Evolutionary conservation across 2,113 vertebrate genomes (phyloP).

Genomic region (Dermatemys mawii): DNA sequence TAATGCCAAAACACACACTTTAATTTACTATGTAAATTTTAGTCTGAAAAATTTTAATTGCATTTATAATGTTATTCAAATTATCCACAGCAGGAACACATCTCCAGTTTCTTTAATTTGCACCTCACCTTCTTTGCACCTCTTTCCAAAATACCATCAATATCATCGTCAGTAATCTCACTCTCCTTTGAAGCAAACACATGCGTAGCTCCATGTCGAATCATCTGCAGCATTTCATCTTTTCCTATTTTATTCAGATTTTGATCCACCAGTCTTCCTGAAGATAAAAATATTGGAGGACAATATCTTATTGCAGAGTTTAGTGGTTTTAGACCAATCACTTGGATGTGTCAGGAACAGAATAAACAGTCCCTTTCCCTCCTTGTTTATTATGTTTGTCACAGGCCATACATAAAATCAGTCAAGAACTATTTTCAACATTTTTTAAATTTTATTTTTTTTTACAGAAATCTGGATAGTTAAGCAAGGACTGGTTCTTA

Average conservation of each 20-base stretch:
- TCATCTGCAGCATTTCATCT: conserved; percentile 99
- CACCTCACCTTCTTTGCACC: conserved; percentile 92
- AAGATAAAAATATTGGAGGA: background rate
- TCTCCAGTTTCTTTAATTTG: background rate
- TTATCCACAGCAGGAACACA: background rate
- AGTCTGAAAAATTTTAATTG: background rate
- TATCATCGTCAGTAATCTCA: conserved; percentile 98
- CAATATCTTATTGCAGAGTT: background rate
- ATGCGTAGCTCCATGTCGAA: conserved; percentile 95
- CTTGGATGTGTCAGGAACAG: background rate
- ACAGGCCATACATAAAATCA: background rate
- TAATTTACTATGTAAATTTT: background rate
- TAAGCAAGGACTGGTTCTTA: background rate
- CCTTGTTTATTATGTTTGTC: background rate
- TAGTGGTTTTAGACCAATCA: background rate
- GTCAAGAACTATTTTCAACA: background rate
- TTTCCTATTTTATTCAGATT: conserved; percentile 97
- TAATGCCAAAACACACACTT: background rate
- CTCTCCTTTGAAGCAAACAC: conserved; percentile 98
- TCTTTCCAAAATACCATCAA: conserved; percentile 94
- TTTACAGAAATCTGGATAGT: background rate
- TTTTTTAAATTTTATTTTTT: background rate
- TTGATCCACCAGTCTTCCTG: conserved; percentile 96
- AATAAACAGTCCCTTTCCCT: background rate
- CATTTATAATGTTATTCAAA: background rate